Conservation (phyloP, 2,797 vertebrate genomes). For the Sebastes iracundus region DNA sequence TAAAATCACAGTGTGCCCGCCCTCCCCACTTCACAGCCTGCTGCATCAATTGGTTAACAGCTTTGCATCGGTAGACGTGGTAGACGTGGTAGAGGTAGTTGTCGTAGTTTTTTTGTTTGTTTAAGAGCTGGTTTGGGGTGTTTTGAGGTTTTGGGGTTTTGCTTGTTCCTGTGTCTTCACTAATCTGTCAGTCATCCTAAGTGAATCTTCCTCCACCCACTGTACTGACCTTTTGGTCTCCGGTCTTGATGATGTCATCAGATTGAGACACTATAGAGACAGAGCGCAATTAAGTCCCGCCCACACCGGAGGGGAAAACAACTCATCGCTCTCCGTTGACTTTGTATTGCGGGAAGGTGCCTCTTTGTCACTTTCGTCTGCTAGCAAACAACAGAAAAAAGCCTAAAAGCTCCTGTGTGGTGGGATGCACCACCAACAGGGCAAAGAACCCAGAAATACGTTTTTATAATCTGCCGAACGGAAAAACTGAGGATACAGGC, state of each 20-base stretch:
- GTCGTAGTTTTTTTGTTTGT: constrained; percentile 23
- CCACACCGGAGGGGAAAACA: background rate
- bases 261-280: background rate
- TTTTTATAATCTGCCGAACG: background rate
- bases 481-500: background rate
- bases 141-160: constrained; percentile 90
- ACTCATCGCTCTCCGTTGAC: background rate
- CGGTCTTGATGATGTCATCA: constrained; percentile 1
- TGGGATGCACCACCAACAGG: background rate
- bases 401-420: background rate
- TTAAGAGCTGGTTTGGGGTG: constrained; percentile 80
- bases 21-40: constrained; percentile 69
- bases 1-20: constrained; percentile 54
- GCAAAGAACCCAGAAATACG: background rate
- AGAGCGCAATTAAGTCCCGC: background rate
- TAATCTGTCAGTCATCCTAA: constrained; percentile 68
- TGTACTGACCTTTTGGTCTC: constrained; percentile 25
- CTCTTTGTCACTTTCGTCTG: background rate
- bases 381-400: background rate
- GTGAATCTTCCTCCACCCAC: constrained; percentile 25
- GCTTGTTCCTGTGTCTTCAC: constrained; percentile 75
- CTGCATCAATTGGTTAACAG: constrained; percentile 89
- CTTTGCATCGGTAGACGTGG: constrained; percentile 87
- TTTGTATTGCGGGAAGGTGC: background rate
- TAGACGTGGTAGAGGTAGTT: constrained; percentile 81